Evolutionary conservation across 2,113 vertebrate species (phyloP).

Genomic region (Terrapene triunguis): DNA sequence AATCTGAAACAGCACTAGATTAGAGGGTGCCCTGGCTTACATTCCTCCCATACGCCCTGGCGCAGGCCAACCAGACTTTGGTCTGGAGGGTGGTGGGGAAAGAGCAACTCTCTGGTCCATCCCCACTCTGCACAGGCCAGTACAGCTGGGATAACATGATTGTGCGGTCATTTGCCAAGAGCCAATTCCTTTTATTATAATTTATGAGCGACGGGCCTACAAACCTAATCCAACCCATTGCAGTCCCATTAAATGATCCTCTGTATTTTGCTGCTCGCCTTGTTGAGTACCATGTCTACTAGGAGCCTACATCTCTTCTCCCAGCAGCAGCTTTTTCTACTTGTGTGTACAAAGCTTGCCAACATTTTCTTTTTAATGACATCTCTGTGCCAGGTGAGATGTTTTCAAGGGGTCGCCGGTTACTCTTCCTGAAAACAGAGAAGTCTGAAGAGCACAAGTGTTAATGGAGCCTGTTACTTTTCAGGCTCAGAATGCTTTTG

Average conservation of each 20-base stretch:
- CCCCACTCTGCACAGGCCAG: not conserved
- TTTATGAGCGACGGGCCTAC: not conserved
- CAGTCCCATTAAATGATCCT: not conserved
- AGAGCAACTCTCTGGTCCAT: not conserved
- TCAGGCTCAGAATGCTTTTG: not conserved
- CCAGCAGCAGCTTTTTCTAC: not conserved
- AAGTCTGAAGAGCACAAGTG: not conserved
- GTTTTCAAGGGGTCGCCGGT: not conserved
- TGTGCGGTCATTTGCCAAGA: not conserved
- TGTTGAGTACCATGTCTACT: not conserved
- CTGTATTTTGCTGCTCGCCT: not conserved
- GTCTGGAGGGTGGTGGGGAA: not conserved
- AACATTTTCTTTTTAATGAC: fast-evolving
- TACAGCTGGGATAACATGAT: not conserved
- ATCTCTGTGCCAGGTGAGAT: not conserved
- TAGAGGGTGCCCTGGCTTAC: not conserved
- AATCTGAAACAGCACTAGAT: not conserved
- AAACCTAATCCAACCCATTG: not conserved
- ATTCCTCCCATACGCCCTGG: not conserved
- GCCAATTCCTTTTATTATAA: not conserved
- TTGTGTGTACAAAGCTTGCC: fast-evolving
- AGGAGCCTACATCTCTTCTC: not conserved
- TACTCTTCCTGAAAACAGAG: not conserved
- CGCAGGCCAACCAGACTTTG: not conserved
- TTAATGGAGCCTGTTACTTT: not conserved